These are phyloP conservation scores for Drosophila rhopaloa DNA, from an alignment of 1,140 invertebrate species.

Conservation along the genomic window DNA sequence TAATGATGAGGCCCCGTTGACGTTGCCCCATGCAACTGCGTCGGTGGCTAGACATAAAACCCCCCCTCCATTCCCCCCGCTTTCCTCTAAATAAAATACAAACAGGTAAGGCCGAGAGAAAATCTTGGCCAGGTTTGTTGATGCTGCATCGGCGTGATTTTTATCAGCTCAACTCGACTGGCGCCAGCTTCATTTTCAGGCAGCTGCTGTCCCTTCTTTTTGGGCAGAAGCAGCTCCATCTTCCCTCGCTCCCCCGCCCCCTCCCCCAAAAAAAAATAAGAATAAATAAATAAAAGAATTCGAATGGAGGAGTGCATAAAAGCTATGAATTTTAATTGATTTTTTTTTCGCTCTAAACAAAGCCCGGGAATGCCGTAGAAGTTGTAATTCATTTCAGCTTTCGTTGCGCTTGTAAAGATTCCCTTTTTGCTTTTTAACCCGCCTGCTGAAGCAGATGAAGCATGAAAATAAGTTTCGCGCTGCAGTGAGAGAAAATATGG, in stretches of 20 bases:
- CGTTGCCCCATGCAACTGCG: slow-evolving; percentile 74
- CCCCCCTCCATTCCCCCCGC: slow-evolving; percentile 44
- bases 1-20: slow-evolving; percentile 81
- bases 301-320: slow-evolving; percentile 51
- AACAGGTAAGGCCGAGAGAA: slow-evolving; percentile 35
- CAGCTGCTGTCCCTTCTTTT: slow-evolving; percentile 26
- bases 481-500: slow-evolving; percentile 17
- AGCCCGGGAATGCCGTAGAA: slow-evolving; percentile 51
- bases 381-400: slow-evolving; percentile 79
- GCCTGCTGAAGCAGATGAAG: slow-evolving; percentile 58
- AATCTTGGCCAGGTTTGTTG: slow-evolving; percentile 42
- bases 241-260: slow-evolving; percentile 1
- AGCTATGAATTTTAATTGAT: slow-evolving; percentile 84
- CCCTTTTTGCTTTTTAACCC: slow-evolving; percentile 20
- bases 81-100: background rate
- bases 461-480: slow-evolving; percentile 77
- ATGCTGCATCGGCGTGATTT: slow-evolving; percentile 52
- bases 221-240: slow-evolving; percentile 19
- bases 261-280: slow-evolving; percentile 22
- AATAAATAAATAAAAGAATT: slow-evolving; percentile 23
- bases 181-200: slow-evolving; percentile 61
- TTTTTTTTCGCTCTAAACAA: slow-evolving; percentile 58
- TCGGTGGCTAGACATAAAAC: slow-evolving; percentile 76
- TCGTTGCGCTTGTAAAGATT: slow-evolving; percentile 78
- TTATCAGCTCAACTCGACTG: slow-evolving; percentile 61